phyloP scores from a whole-genome alignment of 1,140 invertebrate species.

The Monochamus saltuarius region DNA sequence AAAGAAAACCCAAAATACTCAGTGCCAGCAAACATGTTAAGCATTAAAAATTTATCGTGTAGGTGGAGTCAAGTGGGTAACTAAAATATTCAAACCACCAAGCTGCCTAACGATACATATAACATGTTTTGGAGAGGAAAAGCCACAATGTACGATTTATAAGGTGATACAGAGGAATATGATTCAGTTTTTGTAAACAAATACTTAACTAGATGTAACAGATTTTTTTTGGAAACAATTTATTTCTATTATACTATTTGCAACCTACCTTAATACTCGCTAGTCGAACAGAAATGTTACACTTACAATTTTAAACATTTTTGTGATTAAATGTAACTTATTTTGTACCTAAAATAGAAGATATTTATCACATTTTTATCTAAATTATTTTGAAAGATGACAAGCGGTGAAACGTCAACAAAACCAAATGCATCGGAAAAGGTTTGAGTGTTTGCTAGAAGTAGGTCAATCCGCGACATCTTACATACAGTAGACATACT shows the following conservation, averaged over 20 bases:
- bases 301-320: constrained; percentile 1
- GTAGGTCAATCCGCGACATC: too few relatives aligned
- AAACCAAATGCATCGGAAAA: background rate
- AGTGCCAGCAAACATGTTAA: too few relatives aligned
- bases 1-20: background rate
- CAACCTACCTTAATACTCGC: background rate
- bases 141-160: too few relatives aligned
- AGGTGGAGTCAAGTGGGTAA: too few relatives aligned
- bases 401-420: constrained; percentile 34
- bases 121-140: too few relatives aligned
- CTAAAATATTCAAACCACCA: too few relatives aligned
- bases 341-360: constrained; percentile 6
- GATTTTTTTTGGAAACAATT: background rate
- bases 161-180: background rate
- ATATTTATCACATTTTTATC: constrained; percentile 20
- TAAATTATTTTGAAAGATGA: constrained; percentile 12
- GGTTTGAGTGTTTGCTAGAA: too few relatives aligned
- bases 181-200: constrained; percentile 2
- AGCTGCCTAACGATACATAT: too few relatives aligned
- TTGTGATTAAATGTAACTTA: constrained; percentile 5
- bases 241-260: background rate
- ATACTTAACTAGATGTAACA: background rate
- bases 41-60: too few relatives aligned
- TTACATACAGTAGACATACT: too few relatives aligned
- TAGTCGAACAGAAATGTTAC: background rate